Conservation (phyloP, 2,888 invertebrate genomes). For the Fragum whitleyi region DNA sequence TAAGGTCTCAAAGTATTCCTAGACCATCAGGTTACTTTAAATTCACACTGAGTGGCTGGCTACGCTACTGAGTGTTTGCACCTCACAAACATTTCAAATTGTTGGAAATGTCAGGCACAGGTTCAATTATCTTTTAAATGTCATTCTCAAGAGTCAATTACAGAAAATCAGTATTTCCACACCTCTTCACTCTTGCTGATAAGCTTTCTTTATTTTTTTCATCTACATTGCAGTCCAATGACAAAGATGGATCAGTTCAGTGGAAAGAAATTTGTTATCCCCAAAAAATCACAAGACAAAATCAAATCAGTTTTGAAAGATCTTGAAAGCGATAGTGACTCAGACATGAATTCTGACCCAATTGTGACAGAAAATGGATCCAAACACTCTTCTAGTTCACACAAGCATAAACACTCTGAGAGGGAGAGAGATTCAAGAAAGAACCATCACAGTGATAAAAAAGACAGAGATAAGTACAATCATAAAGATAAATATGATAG, state of each 20-base stretch:
- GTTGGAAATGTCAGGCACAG: too few relatives aligned
- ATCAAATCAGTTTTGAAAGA: constrained; percentile 37
- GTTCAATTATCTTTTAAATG: too few relatives aligned
- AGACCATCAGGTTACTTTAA: too few relatives aligned
- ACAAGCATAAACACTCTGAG: constrained; percentile 15
- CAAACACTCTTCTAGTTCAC: background rate
- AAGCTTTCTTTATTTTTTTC: too few relatives aligned
- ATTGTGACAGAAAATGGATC: background rate
- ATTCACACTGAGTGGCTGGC: too few relatives aligned
- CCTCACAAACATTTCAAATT: too few relatives aligned
- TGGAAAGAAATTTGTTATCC: constrained; percentile 66
- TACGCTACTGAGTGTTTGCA: too few relatives aligned
- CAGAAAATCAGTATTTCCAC: too few relatives aligned
- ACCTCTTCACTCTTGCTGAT: too few relatives aligned
- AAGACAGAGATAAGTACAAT: background rate
- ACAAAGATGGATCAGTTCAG: background rate
- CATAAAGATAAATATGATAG: background rate
- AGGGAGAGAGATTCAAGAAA: constrained; percentile 14
- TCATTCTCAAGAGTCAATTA: too few relatives aligned
- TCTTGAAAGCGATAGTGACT: constrained; percentile 44
- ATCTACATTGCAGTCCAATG: too few relatives aligned
- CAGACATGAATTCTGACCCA: background rate
- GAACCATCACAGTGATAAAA: constrained; percentile 9
- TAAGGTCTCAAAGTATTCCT: too few relatives aligned
- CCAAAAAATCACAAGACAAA: constrained; percentile 49